Conservation (phyloP, 1,140 invertebrate species). For the Drosophila navojoa region DNA sequence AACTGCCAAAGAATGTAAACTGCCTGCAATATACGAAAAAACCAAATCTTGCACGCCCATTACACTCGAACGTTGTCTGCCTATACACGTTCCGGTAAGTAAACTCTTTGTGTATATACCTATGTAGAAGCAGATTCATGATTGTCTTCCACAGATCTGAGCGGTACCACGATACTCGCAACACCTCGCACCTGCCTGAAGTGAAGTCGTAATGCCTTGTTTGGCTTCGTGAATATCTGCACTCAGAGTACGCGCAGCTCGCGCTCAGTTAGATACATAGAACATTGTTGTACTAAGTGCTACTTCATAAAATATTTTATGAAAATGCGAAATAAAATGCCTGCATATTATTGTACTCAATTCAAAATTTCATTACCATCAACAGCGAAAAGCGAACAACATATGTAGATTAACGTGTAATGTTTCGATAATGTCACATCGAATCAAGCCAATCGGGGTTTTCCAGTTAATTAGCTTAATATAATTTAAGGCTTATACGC, state of each 20-base stretch:
- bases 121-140: not conserved
- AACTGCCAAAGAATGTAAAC: not conserved
- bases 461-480: no score
- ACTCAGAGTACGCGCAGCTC: not conserved
- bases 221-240: not conserved
- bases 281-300: slow-evolving; percentile 8
- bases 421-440: no score
- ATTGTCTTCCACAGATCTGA: not conserved
- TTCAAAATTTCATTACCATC: not conserved
- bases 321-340: not conserved
- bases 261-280: not conserved
- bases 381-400: no score
- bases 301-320: not conserved
- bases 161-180: slow-evolving; percentile 2
- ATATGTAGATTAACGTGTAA: no score
- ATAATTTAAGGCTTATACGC: no score
- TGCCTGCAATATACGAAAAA: not conserved
- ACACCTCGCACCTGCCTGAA: not conserved
- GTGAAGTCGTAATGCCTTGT: no score
- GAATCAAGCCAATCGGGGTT: no score
- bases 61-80: no score
- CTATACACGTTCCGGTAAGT: not conserved
- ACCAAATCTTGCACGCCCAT: not conserved
- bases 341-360: not conserved
- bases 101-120: no score